Evolutionary conservation across 2,797 vertebrate species (phyloP), one percentile per base, ranked within the genome.

Genomic region (Vireo griseus): DNA sequence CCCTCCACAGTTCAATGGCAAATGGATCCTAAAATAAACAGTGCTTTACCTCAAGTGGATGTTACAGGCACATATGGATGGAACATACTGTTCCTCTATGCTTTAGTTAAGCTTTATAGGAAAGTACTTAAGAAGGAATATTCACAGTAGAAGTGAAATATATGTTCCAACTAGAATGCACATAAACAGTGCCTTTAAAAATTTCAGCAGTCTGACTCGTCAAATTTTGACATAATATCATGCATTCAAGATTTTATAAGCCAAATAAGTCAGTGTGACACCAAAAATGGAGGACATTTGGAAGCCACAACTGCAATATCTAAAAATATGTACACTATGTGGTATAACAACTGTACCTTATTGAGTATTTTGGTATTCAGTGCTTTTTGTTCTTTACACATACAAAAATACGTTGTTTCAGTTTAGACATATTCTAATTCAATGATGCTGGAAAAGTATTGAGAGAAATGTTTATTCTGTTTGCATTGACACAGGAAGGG

Each of bases 11-110:
- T 50, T 71, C 29, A 62, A 39, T 52, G 31, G 19, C 45, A 94
- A 91, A 91, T 63, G 78, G 80, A 85, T 73, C 57, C 71, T 87
- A 76, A 86, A 90, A 47, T 90, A 92, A 94, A 73, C 55, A 71
- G 9, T 50, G 35, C 44, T 93, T 78, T 81, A 44, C 59, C 61
- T 83, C 72, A 71, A 76, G 65, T 72, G 91, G 50, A 77, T 40
- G 39, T n/a, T 86, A 54, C 17, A 81, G 68, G 42, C 48, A 33
- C 9, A 42, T 58, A 48, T 31, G 39, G 62, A 63, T 61, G 65
- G 76, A 92, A 42, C 31, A 19, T 14, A 58, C 24, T 28, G 33
- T 50, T 88, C 78, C 21, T 76, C 22, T 72, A 2, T 17, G 12
- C 19, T 76, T 79, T 69, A 75, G 29, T 42, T 44, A 57, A 77